Conservation (phyloP, 2,113 vertebrate genomes). For the Hippocampus abdominalis region DNA sequence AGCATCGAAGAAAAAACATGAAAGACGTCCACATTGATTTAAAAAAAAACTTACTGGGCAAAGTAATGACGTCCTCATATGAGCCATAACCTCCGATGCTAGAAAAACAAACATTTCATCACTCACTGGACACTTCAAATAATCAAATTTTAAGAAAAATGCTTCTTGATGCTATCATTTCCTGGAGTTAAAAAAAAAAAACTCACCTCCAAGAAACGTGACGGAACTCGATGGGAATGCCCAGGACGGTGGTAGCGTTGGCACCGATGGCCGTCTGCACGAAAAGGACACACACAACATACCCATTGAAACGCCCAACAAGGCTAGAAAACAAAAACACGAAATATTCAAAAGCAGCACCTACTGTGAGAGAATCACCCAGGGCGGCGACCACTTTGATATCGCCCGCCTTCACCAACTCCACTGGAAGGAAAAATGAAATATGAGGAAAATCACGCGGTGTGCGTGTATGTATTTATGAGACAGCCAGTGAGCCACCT, state of each 20-base stretch:
- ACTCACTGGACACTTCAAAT: background rate
- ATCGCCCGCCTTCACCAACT: constrained; percentile 84
- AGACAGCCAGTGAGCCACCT: constrained; percentile 52
- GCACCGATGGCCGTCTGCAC: constrained; percentile 73
- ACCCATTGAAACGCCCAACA: background rate
- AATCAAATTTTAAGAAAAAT: background rate
- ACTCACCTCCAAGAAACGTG: constrained; percentile 76
- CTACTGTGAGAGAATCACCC: constrained; percentile 91
- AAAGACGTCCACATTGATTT: no score
- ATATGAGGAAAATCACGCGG: background rate
- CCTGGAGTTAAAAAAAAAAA: no score
- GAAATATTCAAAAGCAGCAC: constrained; percentile 26
- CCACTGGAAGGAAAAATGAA: constrained; percentile 62
- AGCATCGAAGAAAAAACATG: no score
- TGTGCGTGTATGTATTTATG: background rate
- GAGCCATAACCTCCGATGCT: constrained; percentile 77
- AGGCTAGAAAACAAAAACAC: background rate
- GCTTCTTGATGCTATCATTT: no score
- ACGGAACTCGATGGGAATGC: constrained; percentile 73
- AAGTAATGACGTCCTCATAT: constrained; percentile 73
- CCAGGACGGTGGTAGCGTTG: constrained; percentile 74
- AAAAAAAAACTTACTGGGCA: constrained; percentile 71
- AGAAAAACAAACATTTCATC: constrained; percentile 2
- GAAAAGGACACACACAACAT: background rate
- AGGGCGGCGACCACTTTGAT: constrained; percentile 85